Conservation (phyloP, 2,797 vertebrate genomes). For the Pseudochromis fuscus region DNA sequence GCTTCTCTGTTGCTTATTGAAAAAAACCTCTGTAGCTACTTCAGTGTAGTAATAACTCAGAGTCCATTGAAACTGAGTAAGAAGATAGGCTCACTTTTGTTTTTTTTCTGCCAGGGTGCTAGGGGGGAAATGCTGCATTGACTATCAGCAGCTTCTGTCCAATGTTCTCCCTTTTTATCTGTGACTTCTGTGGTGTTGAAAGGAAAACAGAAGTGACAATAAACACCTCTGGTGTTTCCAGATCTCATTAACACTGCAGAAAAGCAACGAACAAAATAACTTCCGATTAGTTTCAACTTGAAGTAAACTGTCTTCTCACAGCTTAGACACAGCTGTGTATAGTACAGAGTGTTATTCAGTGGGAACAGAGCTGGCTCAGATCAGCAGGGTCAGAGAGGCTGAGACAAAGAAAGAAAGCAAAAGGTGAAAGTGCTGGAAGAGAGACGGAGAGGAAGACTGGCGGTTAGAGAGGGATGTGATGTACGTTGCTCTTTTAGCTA, state of each 20-base stretch:
- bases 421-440: conserved; percentile 5
- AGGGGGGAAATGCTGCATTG: conserved; percentile 24
- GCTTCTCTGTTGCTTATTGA: conserved; percentile 34
- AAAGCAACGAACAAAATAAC: conserved; percentile 1
- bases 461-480: conserved; percentile 53
- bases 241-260: conserved; percentile 42
- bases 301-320: conserved; percentile 27
- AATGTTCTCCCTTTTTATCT: conserved; percentile 31
- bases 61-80: not conserved
- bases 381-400: conserved; percentile 10
- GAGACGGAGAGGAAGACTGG: conserved; percentile 26
- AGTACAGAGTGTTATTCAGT: not conserved
- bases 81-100: conserved; percentile 1
- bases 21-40: not conserved
- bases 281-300: conserved; percentile 24
- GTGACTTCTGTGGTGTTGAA: conserved; percentile 14
- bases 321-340: not conserved
- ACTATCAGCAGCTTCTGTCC: conserved; percentile 20
- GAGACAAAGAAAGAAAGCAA: conserved; percentile 20
- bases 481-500: conserved; percentile 67
- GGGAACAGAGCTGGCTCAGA: conserved; percentile 16
- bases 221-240: conserved; percentile 19
- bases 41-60: conserved; percentile 12
- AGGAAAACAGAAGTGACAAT: conserved; percentile 7
- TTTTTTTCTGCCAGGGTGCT: conserved; percentile 10